Base-by-base conservation (phyloP, 2,888 invertebrate species). In the Tubulanus polymorphus region DNA sequence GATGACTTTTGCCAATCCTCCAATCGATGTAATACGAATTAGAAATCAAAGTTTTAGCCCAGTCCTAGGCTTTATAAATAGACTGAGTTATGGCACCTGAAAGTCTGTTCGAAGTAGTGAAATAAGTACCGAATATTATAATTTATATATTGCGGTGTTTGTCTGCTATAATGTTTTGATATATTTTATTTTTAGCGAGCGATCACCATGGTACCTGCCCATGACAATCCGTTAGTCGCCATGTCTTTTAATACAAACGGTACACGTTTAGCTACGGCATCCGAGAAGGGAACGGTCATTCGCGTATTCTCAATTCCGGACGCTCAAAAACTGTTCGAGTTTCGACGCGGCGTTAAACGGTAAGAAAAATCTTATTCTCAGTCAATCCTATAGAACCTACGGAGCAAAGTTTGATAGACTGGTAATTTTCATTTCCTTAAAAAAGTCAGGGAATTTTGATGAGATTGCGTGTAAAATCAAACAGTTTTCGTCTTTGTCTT, bases 191-290 rank as follows among this genome's bases (percentile, higher is more conserved):
- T 60, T 64, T 82, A 93, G 88, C 90, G 93, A 83, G 93, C 96
- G 51, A 93, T 94, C 81, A 91, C 91, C 68, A 94, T 93, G 87
- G 92, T 99, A 75, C 88, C 91, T 65, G 99, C 99, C 59, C 97
- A 99, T 81, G 95, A 96, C 79, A 90, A 90, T 71, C 92, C 94
- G 53, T 83, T 99, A 76, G 97, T 95, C 62, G 95, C 96, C 60
- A 84, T 97, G 71, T 89, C 91, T 62, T 99, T 97, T 83, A 93
- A 90, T 78, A 85, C 88, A 63, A 87, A 87, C 73, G 95, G 95
- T 51, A 80, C 76, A 3, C 81, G 79, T 70, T 65, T 84, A 51
- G 84, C 83, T 0, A 83, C 83, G 20, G 84, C 83, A 32, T 83
- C 83, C 41, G 72, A 73, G 63, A 73, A 73, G 67, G 97, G 97